Percentiles rank a stretch among this genome's conserved stretches.
phyloP scores from a whole-genome alignment of 2,113 vertebrate species.

The Setophaga petechia region DNA sequence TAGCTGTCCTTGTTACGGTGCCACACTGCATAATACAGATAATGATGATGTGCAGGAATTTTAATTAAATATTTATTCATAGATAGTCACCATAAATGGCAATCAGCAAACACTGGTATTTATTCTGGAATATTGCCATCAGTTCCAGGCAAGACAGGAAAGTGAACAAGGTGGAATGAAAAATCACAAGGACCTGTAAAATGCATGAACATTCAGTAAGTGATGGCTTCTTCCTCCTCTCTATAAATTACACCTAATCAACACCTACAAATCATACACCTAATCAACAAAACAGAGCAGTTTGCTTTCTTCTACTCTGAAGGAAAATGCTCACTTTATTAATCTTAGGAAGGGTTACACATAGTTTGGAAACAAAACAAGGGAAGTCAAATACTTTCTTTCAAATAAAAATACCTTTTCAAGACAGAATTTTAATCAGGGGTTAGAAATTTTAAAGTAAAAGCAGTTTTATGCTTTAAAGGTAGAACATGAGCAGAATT shows the following conservation, averaged over 20 bases:
- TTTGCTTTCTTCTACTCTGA: background rate
- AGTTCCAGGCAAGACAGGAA: background rate
- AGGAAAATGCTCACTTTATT: background rate
- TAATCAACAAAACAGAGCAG: background rate
- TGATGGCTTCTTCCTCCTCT: background rate
- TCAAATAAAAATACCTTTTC: background rate
- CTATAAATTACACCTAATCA: background rate
- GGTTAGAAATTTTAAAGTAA: background rate
- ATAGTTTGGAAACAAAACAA: background rate
- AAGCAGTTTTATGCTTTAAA: background rate
- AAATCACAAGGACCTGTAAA: background rate
- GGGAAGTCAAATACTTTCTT: background rate
- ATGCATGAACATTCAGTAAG: background rate
- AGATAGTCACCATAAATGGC: background rate
- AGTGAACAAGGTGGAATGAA: background rate
- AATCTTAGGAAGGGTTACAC: background rate
- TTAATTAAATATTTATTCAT: background rate
- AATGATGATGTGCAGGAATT: background rate
- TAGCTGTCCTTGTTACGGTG: background rate
- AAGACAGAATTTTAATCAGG: background rate
- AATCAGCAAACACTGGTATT: background rate
- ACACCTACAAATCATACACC: background rate
- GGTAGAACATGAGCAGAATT: background rate
- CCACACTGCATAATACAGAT: background rate
- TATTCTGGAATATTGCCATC: background rate